Percentiles rank a stretch among this genome's conserved stretches.
phyloP scores from a whole-genome alignment of 2,888 invertebrate genomes.

The Linnaemya tessellans region DNA sequence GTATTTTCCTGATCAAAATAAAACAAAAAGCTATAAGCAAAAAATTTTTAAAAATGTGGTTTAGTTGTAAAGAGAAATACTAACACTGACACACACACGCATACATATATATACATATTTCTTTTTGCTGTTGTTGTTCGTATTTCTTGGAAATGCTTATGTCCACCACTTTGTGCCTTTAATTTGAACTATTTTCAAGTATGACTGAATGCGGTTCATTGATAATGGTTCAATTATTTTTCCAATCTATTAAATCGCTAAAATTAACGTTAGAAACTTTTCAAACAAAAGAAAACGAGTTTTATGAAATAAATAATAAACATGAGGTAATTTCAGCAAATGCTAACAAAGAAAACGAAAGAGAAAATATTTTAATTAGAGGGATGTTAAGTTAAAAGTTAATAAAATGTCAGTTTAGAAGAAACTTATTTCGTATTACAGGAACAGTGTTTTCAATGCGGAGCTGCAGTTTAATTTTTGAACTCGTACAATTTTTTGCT shows the following conservation, averaged over 20 bases:
- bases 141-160: constrained; percentile 14
- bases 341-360: not conserved
- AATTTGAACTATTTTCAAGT: constrained; percentile 18
- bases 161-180: constrained; percentile 7
- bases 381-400: not conserved
- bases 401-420: not conserved
- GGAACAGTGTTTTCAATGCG: no score
- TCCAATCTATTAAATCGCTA: constrained; percentile 91
- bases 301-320: not conserved
- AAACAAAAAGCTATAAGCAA: not conserved
- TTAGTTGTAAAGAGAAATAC: not conserved
- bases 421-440: not conserved
- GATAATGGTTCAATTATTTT: constrained; percentile 87
- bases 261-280: not conserved
- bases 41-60: constrained; percentile 2
- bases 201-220: constrained; percentile 68
- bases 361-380: not conserved
- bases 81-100: not conserved
- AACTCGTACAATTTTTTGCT: no score
- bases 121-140: not conserved
- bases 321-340: not conserved
- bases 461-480: no score
- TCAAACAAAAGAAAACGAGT: not conserved
- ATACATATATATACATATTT: not conserved
- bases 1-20: constrained; percentile 16